Base-by-base conservation (phyloP, 1,140 invertebrate species). In the Alviniconcha marisindica region DNA sequence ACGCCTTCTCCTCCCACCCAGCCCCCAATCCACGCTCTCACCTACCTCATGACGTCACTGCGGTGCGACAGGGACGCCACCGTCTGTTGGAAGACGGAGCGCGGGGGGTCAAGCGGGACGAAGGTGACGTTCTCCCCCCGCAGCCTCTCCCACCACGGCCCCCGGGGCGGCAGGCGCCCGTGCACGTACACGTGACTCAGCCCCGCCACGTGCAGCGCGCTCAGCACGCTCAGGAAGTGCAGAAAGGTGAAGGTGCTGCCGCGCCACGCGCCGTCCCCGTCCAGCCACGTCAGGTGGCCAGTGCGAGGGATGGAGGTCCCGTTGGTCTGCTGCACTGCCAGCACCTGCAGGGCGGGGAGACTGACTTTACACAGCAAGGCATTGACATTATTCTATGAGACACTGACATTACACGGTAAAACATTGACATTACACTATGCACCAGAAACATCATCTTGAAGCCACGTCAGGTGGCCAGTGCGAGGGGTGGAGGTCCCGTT, bases 121-220 rank as follows among this genome's bases (percentile, higher is more conserved):
- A 85, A 83, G 15, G 74, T 69, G 0, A 84, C 81, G 21, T 83
- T 85, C 56, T 83, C 82, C 31, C 42, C 74, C 31, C 18, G 42
- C 54, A 83, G 77, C 48, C 24, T 51, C 33, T 69, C 60, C 82
- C 82, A 83, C 76, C 76, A 83, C 51, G 36, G n/a, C 0, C 82
- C 82, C 40, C 15, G 5, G 12, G 82, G 82, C 51, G 14, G 14
- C 5, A 71, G 33, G 44, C 71, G 33, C 18, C 76, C 82, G 48
- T 83, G 82, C 44, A 83, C 60, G 36, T 83, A 83, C 56, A 83
- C 82, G 60, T 78, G 82, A n/a, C 71, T 1, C 18, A 83, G 24
- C 2, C 48, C 44, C 4, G 56, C 82, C 40, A 83, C 76, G 48
- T 79, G 69, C 56, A 83, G 44, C 1, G 82, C 76, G 63, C 82